Conservation (phyloP, 2,113 vertebrate species). For the Coracopsis vasa region DNA sequence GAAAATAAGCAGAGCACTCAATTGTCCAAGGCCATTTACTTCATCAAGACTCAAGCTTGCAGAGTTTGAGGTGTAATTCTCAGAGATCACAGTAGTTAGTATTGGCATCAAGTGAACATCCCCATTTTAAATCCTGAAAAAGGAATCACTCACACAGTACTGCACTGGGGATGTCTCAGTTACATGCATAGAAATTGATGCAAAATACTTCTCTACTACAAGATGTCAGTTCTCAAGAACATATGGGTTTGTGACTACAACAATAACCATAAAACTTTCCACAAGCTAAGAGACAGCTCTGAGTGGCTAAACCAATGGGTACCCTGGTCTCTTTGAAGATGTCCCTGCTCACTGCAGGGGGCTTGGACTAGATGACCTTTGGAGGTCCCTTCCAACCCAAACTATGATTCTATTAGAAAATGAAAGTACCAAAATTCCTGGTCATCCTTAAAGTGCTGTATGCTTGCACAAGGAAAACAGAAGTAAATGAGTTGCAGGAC, state of each 20-base stretch:
- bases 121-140: neutral
- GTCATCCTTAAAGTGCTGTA: neutral
- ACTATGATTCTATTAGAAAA: neutral
- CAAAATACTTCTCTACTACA: neutral
- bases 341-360: neutral
- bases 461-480: neutral
- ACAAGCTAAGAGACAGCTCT: accelerated
- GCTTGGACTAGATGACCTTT: neutral
- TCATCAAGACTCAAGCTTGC: neutral
- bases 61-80: neutral
- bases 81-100: neutral
- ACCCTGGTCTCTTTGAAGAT: neutral
- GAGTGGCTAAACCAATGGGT: neutral
- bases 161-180: neutral
- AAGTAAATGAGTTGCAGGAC: neutral
- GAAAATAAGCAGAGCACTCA: neutral
- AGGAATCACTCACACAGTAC: neutral
- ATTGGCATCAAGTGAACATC: neutral
- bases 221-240: neutral
- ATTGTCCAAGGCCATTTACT: neutral
- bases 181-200: neutral
- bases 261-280: neutral
- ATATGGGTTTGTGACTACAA: neutral
- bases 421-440: neutral
- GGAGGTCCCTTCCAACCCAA: neutral